Evolutionary conservation across 2,797 vertebrate genomes (phyloP).

Genomic region (Falco biarmicus): DNA sequence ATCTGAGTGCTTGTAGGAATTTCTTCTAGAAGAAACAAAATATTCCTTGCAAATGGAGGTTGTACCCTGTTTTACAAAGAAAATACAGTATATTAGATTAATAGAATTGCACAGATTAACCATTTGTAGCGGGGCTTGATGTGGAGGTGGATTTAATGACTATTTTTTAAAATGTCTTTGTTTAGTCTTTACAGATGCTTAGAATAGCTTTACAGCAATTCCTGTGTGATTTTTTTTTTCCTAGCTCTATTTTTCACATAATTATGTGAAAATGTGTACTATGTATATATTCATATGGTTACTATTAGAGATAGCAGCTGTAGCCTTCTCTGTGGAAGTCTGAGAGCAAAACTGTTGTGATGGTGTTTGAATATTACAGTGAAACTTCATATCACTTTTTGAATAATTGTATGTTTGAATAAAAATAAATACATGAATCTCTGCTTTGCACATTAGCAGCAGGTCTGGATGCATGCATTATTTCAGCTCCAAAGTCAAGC

Average conservation of each 20-base stretch:
- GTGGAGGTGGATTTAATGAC: neutral
- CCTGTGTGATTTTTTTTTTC: neutral
- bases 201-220: neutral
- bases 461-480: neutral
- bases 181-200: neutral
- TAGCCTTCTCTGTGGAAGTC: neutral
- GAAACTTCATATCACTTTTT: neutral
- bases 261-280: neutral
- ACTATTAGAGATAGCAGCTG: neutral
- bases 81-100: neutral
- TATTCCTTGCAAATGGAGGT: neutral
- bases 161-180: neutral
- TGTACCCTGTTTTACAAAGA: neutral
- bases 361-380: neutral
- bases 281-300: neutral
- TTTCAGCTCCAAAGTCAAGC: neutral
- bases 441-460: neutral
- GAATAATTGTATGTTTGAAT: neutral
- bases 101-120: neutral
- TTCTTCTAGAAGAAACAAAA: neutral
- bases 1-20: neutral
- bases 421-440: neutral
- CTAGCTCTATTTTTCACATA: neutral
- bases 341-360: neutral
- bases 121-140: rapidly evolving